Evolutionary conservation across 2,888 invertebrate genomes (phyloP).

Genomic region (Theretra japonica): DNA sequence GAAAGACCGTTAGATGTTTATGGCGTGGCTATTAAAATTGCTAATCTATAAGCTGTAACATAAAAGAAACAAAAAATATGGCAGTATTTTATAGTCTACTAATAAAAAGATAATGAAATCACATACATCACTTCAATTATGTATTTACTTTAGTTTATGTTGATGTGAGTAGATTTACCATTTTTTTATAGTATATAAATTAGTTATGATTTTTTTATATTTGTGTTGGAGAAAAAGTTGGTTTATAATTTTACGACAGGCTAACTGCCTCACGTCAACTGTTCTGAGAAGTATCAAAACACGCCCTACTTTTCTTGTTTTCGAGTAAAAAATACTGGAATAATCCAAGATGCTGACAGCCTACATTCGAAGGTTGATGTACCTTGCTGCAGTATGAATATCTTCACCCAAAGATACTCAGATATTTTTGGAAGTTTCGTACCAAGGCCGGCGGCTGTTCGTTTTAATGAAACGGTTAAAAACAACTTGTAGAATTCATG

Average conservation of each 20-base stretch:
- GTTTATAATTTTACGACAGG: too few relatives aligned
- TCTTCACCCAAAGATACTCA: neutral
- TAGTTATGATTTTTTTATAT: too few relatives aligned
- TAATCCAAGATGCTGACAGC: neutral
- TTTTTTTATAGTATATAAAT: too few relatives aligned
- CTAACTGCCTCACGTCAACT: too few relatives aligned
- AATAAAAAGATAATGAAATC: neutral
- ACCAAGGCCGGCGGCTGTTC: conserved; percentile 23
- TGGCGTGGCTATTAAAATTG: neutral
- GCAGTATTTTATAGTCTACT: neutral
- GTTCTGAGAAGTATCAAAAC: too few relatives aligned
- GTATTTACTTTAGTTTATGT: too few relatives aligned
- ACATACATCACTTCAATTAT: neutral
- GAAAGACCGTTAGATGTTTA: neutral
- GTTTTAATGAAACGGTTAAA: conserved; percentile 22
- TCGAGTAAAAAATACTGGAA: too few relatives aligned
- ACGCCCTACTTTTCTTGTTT: too few relatives aligned
- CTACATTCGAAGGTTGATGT: neutral
- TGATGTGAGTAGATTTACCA: too few relatives aligned
- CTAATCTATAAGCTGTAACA: neutral
- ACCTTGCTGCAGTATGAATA: neutral
- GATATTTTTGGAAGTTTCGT: conserved; percentile 24
- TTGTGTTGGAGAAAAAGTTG: too few relatives aligned
- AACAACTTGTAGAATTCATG: conserved; percentile 22
- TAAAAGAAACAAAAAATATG: neutral